Base-by-base conservation (phyloP, 2,797 vertebrate genomes). In the Hipposideros larvatus region DNA sequence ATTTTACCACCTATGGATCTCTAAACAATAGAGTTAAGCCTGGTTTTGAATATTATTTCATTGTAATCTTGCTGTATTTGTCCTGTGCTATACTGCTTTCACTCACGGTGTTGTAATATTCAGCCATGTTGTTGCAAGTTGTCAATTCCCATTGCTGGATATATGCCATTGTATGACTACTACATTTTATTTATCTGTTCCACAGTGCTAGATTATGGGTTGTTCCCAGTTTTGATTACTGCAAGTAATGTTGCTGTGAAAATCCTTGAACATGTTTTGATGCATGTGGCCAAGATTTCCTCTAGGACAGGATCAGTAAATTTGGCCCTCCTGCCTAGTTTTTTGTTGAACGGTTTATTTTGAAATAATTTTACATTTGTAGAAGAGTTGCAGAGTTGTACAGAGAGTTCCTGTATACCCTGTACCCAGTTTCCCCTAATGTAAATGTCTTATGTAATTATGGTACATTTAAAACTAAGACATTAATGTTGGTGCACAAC, bases 281-380 rank as follows among this genome's bases (percentile, higher is more conserved):
- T 77, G 46, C 79, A 41, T 41, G 34, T 88, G 74, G 78, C 13
- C 5, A 63, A 48, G 53, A 53, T 85, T 93, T 92, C 46, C 77
- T 78, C 71, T 43, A 41, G 41, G 53, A 74, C 11, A 43, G 53
- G 46, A 65, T 78, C 53, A 26, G 55, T 43, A 73, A 77, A 55
- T 57, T 51, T 57, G 70, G 57, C 34, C 59, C 78, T 13, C 5
- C 22, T 86, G 22, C 34, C 18, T 79, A 18, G 11, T 85, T 59
- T 66, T 53, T 43, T 68, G 19, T 14, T 63, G 79, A 82, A 37
- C 13, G 74, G 68, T 37, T 48, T 71, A 19, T 75, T 70, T 88
- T 85, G 65, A 96, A 61, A 55, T 88, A 74, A 59, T 74, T 80
- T 95, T 75, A 37, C 15, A 13, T 61, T 74, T 80, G 22, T 31